Evolutionary conservation across 2,888 invertebrate species (phyloP).

Genomic region (Conomelus anceps): DNA sequence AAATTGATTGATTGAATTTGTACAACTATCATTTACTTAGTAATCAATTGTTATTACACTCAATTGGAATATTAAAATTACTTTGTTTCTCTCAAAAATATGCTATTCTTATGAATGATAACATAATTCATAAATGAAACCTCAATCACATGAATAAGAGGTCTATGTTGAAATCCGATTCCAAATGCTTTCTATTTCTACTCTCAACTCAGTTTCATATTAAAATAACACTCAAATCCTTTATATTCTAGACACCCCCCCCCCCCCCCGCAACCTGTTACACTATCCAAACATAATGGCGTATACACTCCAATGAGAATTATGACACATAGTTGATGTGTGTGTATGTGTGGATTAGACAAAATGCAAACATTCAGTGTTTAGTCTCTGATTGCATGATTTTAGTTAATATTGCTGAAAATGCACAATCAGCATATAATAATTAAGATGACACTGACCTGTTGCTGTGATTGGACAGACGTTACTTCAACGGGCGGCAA

Average conservation of each 20-base stretch:
- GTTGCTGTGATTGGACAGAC: not conserved
- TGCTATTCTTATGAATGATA: too few species aligned
- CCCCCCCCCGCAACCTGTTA: too few species aligned
- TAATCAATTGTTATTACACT: too few species aligned
- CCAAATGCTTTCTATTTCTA: too few species aligned
- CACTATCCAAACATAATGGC: not conserved
- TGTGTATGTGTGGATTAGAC: not conserved
- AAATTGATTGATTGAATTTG: too few species aligned
- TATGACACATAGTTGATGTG: not conserved
- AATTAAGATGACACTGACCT: not conserved
- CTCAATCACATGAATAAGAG: not conserved
- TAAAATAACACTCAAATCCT: not conserved
- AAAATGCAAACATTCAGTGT: not conserved
- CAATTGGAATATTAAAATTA: too few species aligned
- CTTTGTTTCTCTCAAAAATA: too few species aligned
- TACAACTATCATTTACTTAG: too few species aligned
- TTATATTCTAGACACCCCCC: too few species aligned
- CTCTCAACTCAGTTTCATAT: too few species aligned
- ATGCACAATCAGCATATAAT: not conserved
- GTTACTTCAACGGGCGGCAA: not conserved
- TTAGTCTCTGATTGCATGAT: not conserved
- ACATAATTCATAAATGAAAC: too few species aligned
- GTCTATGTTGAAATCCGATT: too few species aligned
- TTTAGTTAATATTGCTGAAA: not conserved
- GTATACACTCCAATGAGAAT: not conserved